Evolutionary conservation across 2,888 invertebrate species (phyloP), one percentile per base, ranked within the genome.

Genomic region (Conchocele bisecta): DNA sequence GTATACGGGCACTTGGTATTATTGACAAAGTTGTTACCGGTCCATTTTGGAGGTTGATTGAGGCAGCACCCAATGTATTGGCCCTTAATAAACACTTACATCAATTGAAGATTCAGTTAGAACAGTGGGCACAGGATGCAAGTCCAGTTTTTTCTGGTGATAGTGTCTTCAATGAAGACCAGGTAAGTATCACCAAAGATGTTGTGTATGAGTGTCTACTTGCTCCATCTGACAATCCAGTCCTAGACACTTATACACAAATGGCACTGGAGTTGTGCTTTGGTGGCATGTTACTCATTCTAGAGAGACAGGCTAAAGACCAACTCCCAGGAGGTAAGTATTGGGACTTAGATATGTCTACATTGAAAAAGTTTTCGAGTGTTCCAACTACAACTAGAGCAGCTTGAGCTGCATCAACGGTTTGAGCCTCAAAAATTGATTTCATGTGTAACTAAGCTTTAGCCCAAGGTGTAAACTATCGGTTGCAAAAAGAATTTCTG

Each of bases 21-120:
- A 67, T 67, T n/a, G 68, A 73, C 39, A 73, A 69, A 51, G 13
- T 73, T 17, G 44, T 73, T 3, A 64, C 67, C 15, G 59, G 67
- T 13, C 63, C 73, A n/a, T 31, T 68, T 13, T 73, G 67, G 73
- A 50, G 67, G 7, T 24, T 64, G 5, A 59, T 60, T 28, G 63
- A 73, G 17, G 29, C 1, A 13, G 37, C 53, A 5, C 28, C 41
- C 11, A 61, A 60, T 54, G 15, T 50, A 6, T 15, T 67, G 9
- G 17, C 44, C 22, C 24, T 72, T n/a, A 66, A 66, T 33, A 35
- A n/a, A 13, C 20, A 59, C n/a, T 28, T 67, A 20, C 29, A 42
- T 31, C 59, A 53, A 24, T 22, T 67, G 3, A 51, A 53, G 20
- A 35, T 53, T 11, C 11, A 17, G n/a, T 26, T 69, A 15, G 63